Base-by-base conservation (phyloP, 2,888 invertebrate genomes). In the Dione juno region DNA sequence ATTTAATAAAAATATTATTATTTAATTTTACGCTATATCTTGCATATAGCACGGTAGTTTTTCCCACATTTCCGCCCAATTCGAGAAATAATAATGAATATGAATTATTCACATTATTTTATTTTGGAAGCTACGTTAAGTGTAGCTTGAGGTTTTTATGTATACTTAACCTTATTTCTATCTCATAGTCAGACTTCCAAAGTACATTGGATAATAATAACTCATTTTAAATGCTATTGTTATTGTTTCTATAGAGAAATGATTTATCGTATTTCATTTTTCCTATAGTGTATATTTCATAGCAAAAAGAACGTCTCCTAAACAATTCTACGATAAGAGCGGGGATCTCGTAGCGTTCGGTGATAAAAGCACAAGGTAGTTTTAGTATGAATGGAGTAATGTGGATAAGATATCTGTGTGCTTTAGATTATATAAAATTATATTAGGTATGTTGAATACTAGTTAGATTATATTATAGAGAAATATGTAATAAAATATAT, bases 281-380 rank as follows among this genome's bases (percentile, higher is more conserved):
- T 69, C 69, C 69, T 54, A 64, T 79, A 79, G 84, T 85, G 83
- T 86, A 86, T 89, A 89, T 90, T 87, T 87, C 84, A 87, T 86
- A 80, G 83, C 76, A 83, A 80, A 82, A 64, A 50, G 84, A 78
- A 82, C 78, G 80, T 84, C 88, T 87, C 86, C 82, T 89, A 90
- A 90, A 91, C 88, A 90, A 88, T 85, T 83, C 83, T 75, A 77
- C 85, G 90, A 89, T 89, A 89, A 87, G 85, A 84, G 78, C 80
- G 85, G 84, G 76, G 77, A 88, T 88, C 87, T 83, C 84, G 88
- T 88, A 88, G 88, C 87, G 84, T 79, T 81, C 78, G 81, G 75
- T 86, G 88, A 90, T 90, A 90, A 88, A 90, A 89, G 87, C 88
- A 83, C 84, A 85, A 88, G 89, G 90, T 89, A 84, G 85, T 78